Percentiles rank a stretch among this genome's conserved stretches.
Evolutionary conservation across 2,797 vertebrate species (phyloP).

Genomic region (Echeneis naucrates): DNA sequence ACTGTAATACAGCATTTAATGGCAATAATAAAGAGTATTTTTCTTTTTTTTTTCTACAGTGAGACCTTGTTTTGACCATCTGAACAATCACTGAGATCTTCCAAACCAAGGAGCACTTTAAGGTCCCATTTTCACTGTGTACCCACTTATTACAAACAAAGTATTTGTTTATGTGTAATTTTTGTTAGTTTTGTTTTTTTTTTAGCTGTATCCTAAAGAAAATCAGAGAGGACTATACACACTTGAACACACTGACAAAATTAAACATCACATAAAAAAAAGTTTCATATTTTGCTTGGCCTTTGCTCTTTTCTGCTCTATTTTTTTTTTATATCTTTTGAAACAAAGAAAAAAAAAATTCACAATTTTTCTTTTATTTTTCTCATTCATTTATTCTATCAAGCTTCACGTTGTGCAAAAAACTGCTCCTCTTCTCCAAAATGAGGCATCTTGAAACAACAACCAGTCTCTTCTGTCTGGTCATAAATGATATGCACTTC

Average conservation of each 20-base stretch:
- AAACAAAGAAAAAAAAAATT: slow-evolving; percentile 56
- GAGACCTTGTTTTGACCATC: slow-evolving; percentile 61
- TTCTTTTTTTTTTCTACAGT: slow-evolving; percentile 49
- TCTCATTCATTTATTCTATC: slow-evolving; percentile 36
- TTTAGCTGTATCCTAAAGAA: slow-evolving; percentile 60
- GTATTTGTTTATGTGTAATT: slow-evolving; percentile 46
- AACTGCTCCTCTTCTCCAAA: slow-evolving; percentile 57
- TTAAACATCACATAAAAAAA: slow-evolving; percentile 66
- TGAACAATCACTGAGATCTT: slow-evolving; percentile 53
- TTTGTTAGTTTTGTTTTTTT: too few species aligned
- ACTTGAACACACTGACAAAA: slow-evolving; percentile 73
- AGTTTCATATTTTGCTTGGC: slow-evolving; percentile 47
- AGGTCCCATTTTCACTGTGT: slow-evolving; percentile 52
- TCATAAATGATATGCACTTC: slow-evolving; percentile 40
- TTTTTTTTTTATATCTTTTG: slow-evolving; percentile 41
- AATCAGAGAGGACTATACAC: slow-evolving; percentile 74
- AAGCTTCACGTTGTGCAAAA: slow-evolving; percentile 75
- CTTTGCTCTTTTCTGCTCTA: slow-evolving; percentile 39
- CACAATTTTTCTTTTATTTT: slow-evolving; percentile 33
- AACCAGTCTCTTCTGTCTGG: slow-evolving; percentile 8
- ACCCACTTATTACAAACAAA: slow-evolving; percentile 67
- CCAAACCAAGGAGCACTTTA: slow-evolving; percentile 63
- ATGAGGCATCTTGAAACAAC: slow-evolving; percentile 43
- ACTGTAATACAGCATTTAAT: slow-evolving; percentile 86
- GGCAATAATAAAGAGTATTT: slow-evolving; percentile 69